phyloP scores from a whole-genome alignment of 2,888 invertebrate species.

The Biston betularia region DNA sequence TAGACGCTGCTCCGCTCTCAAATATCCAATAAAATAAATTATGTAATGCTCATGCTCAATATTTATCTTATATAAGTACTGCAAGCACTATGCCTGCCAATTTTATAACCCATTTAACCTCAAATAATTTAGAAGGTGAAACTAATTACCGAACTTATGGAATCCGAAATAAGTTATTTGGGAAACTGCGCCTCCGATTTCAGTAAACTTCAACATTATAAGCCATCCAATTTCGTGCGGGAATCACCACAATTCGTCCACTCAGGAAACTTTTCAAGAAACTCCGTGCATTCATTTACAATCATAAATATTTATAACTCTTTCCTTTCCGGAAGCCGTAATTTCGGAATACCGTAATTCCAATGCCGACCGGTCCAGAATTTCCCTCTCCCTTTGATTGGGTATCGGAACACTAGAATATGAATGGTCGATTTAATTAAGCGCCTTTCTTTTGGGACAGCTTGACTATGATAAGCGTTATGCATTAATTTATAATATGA shows the following conservation, averaged over 20 bases:
- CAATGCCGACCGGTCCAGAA: conserved; percentile 20
- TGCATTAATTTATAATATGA: background rate
- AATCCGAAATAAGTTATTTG: conserved; percentile 2
- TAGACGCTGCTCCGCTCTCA: too few species aligned
- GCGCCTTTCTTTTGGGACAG: conserved; percentile 44
- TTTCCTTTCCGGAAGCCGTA: conserved; percentile 24
- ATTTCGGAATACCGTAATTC: conserved; percentile 22
- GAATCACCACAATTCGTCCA: conserved; percentile 13
- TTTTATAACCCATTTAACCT: background rate
- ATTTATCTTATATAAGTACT: too few species aligned
- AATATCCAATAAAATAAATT: background rate
- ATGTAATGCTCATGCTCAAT: too few species aligned
- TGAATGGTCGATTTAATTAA: conserved; percentile 51
- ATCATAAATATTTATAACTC: conserved; percentile 33
- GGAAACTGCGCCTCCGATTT: background rate
- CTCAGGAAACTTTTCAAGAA: conserved; percentile 28
- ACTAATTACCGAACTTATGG: background rate
- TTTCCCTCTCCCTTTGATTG: conserved; percentile 45
- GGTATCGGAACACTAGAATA: conserved; percentile 48
- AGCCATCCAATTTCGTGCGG: conserved; percentile 12
- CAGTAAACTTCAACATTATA: conserved; percentile 9
- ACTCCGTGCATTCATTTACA: conserved; percentile 28
- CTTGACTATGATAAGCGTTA: conserved; percentile 16
- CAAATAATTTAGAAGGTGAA: background rate
- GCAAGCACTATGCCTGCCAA: too few species aligned